Evolutionary conservation across 2,797 vertebrate genomes (phyloP), one percentile per base, ranked within the genome.

Genomic region (Rhinophrynus dorsalis): DNA sequence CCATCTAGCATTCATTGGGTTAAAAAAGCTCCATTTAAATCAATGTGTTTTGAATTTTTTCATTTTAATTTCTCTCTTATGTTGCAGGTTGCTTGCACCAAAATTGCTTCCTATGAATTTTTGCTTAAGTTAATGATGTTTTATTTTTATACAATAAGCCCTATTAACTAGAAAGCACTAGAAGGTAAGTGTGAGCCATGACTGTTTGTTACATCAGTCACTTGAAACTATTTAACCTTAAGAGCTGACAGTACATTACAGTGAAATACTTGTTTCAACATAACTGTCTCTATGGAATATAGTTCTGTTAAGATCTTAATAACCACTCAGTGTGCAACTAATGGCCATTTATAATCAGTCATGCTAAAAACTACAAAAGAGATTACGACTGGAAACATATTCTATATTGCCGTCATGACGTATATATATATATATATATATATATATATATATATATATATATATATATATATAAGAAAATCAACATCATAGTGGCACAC

Each of bases 321-420:
- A 68, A 40, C 50, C 42, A 23, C 60, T 57, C 59, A 57, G 59
- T 30, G 10, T 56, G 59, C 23, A 40, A n/a, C 68, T 64, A 71
- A 71, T 64, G 40, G 51, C 50, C 50, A 56, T 71, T 71, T 63
- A 56, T 63, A 35, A 63, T 48, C 50, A 56, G 51, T 26, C 51
- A 63, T 38, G 32, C 40, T 71, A 50, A 64, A 71, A 27, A 57
- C 42, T 63, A 35, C 23, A 57, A 2, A 63, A 33, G 10, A 5
- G 32, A n/a, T n/a, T n/a, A n/a, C n/a, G n/a, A n/a, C 12, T 24
- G 5, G 51, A 52, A 52, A 24, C 27, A 15, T 61, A 48, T 6
- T 23, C 40, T 60, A 42, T 50, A 35, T 60, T 20, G 20, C 29
- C 2, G 65, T 23, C 45, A 48, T 3, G 20, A n/a, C n/a, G 21